phyloP scores from a whole-genome alignment of 2,797 vertebrate genomes.

The Salmo trutta region DNA sequence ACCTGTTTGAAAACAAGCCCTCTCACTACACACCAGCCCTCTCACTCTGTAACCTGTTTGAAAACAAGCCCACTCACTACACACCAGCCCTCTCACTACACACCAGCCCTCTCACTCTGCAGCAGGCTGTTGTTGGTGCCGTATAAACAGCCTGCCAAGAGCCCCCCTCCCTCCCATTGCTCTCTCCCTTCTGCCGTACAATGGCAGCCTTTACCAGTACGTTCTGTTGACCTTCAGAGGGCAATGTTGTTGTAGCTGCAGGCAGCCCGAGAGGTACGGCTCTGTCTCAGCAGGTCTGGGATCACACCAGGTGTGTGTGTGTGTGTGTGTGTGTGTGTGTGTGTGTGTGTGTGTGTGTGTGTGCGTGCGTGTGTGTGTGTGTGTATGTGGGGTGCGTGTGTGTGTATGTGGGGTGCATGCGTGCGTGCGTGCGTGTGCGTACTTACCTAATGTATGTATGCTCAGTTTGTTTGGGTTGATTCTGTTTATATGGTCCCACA shows the following conservation, averaged over 20 bases:
- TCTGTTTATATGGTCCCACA: not conserved
- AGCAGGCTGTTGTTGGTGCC: constrained; percentile 57
- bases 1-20: constrained; percentile 13
- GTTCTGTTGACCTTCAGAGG: constrained; percentile 80
- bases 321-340: not conserved
- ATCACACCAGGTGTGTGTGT: constrained; percentile 4
- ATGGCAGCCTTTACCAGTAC: constrained; percentile 78
- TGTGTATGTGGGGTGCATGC: not conserved
- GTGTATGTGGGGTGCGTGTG: not conserved
- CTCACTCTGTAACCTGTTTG: constrained; percentile 40
- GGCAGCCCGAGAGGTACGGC: constrained; percentile 25
- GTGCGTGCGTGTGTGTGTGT: constrained; percentile 45
- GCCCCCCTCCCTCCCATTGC: not conserved
- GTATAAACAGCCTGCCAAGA: constrained; percentile 62
- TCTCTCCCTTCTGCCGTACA: constrained; percentile 51
- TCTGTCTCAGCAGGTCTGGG: constrained; percentile 11
- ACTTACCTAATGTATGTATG: not conserved
- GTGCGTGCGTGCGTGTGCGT: constrained; percentile 3
- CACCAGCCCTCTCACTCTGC: constrained; percentile 28
- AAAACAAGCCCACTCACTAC: not conserved
- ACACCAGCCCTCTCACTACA: constrained; percentile 53
- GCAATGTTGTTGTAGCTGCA: constrained; percentile 73
- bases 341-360: constrained; percentile 2
- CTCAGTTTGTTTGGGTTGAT: not conserved
- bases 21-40: constrained; percentile 54